Evolutionary conservation across 2,888 invertebrate genomes (phyloP).

Genomic region (Orthosia incerta): DNA sequence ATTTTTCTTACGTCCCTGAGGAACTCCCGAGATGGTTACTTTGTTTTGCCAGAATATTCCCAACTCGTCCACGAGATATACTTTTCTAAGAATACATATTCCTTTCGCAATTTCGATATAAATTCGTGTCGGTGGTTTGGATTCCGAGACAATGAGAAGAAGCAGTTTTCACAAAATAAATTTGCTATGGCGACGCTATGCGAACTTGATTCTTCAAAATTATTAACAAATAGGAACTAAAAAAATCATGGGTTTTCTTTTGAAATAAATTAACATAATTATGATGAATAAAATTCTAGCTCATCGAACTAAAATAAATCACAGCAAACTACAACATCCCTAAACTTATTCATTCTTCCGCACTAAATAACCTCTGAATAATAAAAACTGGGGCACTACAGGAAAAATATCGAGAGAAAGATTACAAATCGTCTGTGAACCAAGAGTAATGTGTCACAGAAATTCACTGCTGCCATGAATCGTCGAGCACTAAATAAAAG

Average conservation of each 20-base stretch:
- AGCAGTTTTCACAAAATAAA: neutral
- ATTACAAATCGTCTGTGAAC: slow-evolving; percentile 65
- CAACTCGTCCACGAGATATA: slow-evolving; percentile 36
- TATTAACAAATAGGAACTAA: neutral
- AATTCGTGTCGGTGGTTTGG: slow-evolving; percentile 2
- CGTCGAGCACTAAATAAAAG: slow-evolving; percentile 65
- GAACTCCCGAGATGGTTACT: slow-evolving; percentile 40
- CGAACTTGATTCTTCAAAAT: too few relatives aligned
- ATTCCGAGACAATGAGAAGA: neutral
- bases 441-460: slow-evolving; percentile 66
- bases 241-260: neutral
- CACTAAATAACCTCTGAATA: slow-evolving; percentile 61
- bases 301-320: slow-evolving; percentile 9
- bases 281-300: neutral
- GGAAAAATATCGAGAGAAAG: slow-evolving; percentile 64
- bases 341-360: slow-evolving; percentile 51
- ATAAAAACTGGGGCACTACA: slow-evolving; percentile 61
- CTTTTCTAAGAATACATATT: slow-evolving; percentile 35
- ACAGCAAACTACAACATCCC: slow-evolving; percentile 20
- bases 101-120: slow-evolving; percentile 38
- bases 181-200: neutral
- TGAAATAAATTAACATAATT: neutral
- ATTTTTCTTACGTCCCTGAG: slow-evolving; percentile 50
- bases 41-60: slow-evolving; percentile 52
- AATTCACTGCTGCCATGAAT: slow-evolving; percentile 69